Evolutionary conservation across 1,140 invertebrate species (phyloP), one percentile per base, ranked within the genome.

Genomic region (Drosophila prosaltans): DNA sequence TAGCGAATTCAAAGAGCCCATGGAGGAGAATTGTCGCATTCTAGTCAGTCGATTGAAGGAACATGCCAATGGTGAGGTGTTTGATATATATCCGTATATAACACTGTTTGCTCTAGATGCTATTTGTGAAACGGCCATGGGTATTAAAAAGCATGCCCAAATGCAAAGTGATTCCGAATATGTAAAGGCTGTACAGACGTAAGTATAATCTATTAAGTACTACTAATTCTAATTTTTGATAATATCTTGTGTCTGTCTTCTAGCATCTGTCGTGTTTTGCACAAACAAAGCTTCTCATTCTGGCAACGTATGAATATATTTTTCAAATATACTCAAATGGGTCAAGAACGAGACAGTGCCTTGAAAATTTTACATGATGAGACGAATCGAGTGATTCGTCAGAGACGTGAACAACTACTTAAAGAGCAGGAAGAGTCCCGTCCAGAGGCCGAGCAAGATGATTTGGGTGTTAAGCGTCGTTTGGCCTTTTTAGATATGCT

Each of bases 81-180:
- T 94, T 51, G 93, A 97, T 86, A 93, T 98, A 6, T 93, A 95
- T 79, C 94, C 95, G 0, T 93, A 94, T 68, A 92, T 97, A 11
- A 95, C 96, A 1, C 93, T 95, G 28, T 97, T 95, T 84, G 95
- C 97, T 8, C 92, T 98, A 48, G 96, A 97, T 78, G 94, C 96
- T 11, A 97, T 97, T 75, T 96, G 95, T 90, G 96, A 97, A 92
- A 96, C 96, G 60, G 96, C 96, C 11, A 97, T 98, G 96, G 97
- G 97, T 1, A 94, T 94, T 28, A 94, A 94, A 68, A 93, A 97
- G 41, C 93, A 95, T 84, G 94, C 94, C 36, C 94, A 95, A 89
- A 86, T 92, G 62, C 90, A 94, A 64, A 92, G 89, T 51, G 92
- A 93, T 6, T 93, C 95, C 24, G 94, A 94, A 28, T 94, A 96